Evolutionary conservation across 1,140 invertebrate species (phyloP), one percentile per base, ranked within the genome.

Genomic region (Drosophila grimshawi): DNA sequence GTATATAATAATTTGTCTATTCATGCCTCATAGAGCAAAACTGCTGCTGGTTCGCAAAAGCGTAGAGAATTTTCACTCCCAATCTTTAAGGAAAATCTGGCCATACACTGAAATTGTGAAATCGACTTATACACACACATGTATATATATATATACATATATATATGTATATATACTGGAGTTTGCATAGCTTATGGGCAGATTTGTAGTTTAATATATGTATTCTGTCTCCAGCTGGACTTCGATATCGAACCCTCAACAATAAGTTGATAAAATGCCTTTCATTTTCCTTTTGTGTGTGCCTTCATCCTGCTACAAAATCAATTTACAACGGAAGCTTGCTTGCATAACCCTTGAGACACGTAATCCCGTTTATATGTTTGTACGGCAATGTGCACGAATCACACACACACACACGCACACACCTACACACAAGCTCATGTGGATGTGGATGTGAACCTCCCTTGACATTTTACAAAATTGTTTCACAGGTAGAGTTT

Each of bases 261-360:
- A 78, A 82, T 82, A 63, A 79, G 75, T 82, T 77, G 80, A 81
- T 67, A 79, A 82, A 82, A 82, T 79, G 70, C 71, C 78, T 71
- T 82, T 82, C 65, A 82, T 75, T 82, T 82, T 75, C 10, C 69
- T 64, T 62, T 60, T 65, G 74, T 81, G 70, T 82, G 62, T 52
- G 69, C 76, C 70, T 66, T 71, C 80, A 62, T 75, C 59, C 78
- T 63, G 80, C 70, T 71, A 75, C 80, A 79, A 82, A 82, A 82
- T 82, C 80, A 82, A 82, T 82, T 82, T 82, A 79, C 80, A 82
- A 82, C 80, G 80, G 80, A 82, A 82, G 80, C 80, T 82, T 82
- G 81, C 80, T 82, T 82, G 78, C 80, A 82, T 82, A 82, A 82
- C 80, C 80, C 75, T 59, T 62, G 80, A 69, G 80, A 82, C 71